A percentile compares a stretch with the other conserved stretches of the same genome.
phyloP scores from a whole-genome alignment of 2,888 invertebrate genomes.

The Rhopalosiphum nymphaeae region DNA sequence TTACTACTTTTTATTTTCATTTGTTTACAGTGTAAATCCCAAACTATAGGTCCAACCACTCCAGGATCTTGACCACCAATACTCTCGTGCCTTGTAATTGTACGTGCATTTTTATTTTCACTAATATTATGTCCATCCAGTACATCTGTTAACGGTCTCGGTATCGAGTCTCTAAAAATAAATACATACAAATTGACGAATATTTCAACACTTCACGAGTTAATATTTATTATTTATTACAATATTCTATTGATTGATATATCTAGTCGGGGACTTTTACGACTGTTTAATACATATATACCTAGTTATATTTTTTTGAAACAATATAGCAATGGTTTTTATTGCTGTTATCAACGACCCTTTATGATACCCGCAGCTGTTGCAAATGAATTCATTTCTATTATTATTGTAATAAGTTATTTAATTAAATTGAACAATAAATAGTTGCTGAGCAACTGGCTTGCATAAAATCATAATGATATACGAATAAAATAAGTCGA shows the following conservation, averaged over 20 bases:
- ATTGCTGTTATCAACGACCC: neutral
- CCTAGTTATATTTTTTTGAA: neutral
- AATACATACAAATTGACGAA: neutral
- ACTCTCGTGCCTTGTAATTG: conserved; percentile 77
- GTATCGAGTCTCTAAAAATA: conserved; percentile 60
- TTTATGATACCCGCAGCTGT: neutral
- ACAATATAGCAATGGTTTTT: neutral
- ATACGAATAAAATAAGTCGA: neutral
- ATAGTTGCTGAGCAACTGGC: neutral
- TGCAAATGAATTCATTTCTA: neutral
- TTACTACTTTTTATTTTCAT: conserved; percentile 67
- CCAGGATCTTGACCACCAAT: conserved; percentile 80
- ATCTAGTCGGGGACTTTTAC: neutral
- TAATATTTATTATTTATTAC: neutral
- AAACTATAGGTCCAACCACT: conserved; percentile 85
- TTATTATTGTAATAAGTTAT: neutral
- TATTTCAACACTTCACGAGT: neutral
- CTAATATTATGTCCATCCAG: conserved; percentile 44
- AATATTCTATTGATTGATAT: neutral
- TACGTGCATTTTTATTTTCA: conserved; percentile 41
- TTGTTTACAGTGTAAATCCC: conserved; percentile 82
- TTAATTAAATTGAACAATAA: neutral
- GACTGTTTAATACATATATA: neutral
- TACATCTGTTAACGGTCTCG: conserved; percentile 64
- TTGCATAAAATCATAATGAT: neutral